These are phyloP conservation scores for Rhinichthys osculus DNA, from an alignment of 2,797 vertebrate genomes.

Conservation along the genomic window DNA sequence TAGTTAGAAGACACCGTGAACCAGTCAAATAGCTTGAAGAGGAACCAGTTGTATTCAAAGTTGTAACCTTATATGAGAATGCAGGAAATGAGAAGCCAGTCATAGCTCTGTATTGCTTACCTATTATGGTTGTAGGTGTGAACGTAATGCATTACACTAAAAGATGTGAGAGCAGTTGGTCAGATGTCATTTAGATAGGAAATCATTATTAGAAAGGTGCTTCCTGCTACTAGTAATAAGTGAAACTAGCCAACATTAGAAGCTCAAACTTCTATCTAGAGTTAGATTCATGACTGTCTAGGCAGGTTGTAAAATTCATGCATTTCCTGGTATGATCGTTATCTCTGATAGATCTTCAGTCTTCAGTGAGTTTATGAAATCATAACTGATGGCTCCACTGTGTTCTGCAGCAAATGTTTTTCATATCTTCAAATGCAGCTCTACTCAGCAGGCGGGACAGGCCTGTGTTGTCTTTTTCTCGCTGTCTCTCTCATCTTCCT, in stretches of 20 bases:
- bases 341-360: background rate
- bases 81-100: conserved; percentile 6
- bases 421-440: conserved; percentile 7
- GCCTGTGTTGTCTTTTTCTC: conserved; percentile 19
- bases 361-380: conserved; percentile 16
- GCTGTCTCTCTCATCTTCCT: conserved; percentile 25
- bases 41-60: background rate
- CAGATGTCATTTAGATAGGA: background rate
- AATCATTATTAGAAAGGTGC: background rate
- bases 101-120: background rate
- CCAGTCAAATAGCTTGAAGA: background rate
- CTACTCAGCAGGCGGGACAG: background rate
- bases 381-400: background rate
- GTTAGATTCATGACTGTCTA: background rate
- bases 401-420: conserved; percentile 6
- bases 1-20: background rate
- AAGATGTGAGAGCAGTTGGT: background rate
- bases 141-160: background rate
- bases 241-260: background rate
- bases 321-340: background rate
- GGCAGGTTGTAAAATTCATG: background rate
- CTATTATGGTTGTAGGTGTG: background rate
- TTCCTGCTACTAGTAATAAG: background rate
- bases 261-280: background rate
- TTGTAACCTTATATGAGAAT: background rate